Evolutionary conservation across 2,888 invertebrate genomes (phyloP), one percentile per base, ranked within the genome.

Genomic region (Parapristionchus giblindavisi): DNA sequence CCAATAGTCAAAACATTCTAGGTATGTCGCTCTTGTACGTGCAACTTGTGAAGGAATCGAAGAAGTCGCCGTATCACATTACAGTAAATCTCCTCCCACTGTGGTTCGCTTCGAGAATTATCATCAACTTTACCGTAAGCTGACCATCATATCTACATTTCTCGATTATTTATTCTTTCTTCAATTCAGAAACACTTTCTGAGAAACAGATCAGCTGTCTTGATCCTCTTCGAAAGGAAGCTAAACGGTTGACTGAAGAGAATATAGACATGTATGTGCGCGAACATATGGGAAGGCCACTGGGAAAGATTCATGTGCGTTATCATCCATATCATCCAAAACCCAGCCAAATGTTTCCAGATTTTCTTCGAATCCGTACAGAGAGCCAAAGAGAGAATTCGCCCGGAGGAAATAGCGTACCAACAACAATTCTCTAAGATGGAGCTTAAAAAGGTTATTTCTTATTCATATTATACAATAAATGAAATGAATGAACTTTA

Each of bases 401-500:
- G 95, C 89, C 94, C 94, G 88, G 94, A 96, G 56, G 98, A 99
- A 91, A 94, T 99, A 75, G 94, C 96, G 88, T 99, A 95, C 91
- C 97, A 98, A 90, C 92, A 96, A 90, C 96, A 95, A 51, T 98
- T 94, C 90, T 96, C 95, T 89, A 96, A 97, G 90, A 95, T 95
- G 90, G 97, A 98, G 90, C 91, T 99, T 83, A 92, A 95, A 76
- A 94, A 95, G 89, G 94, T 96, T 65, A 52, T 38, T 6, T 5
- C 14, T n/a, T 8, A 32, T 60, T 60, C 60, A 60, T 60, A 5
- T 5, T 8, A 27, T 5, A 11, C 8, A 60, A 34, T 60, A 29
- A 24, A n/a, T 5, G 29, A 54, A n/a, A 32, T 5, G 17, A 60
- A 60, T 34, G 36, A 40, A 24, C 75, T 70, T 70, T 48, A 81